phyloP scores from a whole-genome alignment of 2,888 invertebrate species.

The Ophion obscuratus region DNA sequence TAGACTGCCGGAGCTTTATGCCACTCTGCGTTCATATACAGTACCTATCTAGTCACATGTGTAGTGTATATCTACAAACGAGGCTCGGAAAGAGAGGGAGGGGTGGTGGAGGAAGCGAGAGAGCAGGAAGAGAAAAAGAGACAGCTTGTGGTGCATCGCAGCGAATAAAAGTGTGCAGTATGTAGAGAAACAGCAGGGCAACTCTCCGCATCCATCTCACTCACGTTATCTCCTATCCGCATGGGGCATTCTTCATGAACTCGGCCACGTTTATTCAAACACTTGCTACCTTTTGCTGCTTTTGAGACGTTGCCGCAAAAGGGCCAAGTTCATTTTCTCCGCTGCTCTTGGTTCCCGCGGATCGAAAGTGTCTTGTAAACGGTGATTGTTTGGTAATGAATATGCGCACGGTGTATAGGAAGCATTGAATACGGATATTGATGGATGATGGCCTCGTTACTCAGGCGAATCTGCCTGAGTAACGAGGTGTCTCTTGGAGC shows the following conservation, averaged over 20 bases:
- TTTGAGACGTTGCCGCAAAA: too few species aligned
- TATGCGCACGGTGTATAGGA: too few species aligned
- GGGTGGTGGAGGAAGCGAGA: neutral
- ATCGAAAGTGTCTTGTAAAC: too few species aligned
- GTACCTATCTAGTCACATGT: conserved; percentile 48
- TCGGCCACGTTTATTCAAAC: conserved; percentile 55
- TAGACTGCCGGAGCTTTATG: conserved; percentile 58
- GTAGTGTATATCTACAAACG: conserved; percentile 20
- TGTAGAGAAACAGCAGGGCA: conserved; percentile 48
- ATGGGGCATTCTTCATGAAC: conserved; percentile 61
- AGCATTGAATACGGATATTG: too few species aligned
- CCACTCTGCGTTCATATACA: conserved; percentile 39
- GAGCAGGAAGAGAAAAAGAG: conserved; percentile 20
- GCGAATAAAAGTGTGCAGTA: conserved; percentile 63
- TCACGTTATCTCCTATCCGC: conserved; percentile 49
- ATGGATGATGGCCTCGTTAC: too few species aligned
- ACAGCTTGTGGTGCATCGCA: conserved; percentile 57
- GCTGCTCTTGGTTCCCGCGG: too few species aligned
- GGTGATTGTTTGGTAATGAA: too few species aligned
- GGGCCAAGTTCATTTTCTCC: too few species aligned
- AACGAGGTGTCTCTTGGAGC: too few species aligned
- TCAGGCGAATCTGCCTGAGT: too few species aligned
- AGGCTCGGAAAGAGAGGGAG: conserved; percentile 1
- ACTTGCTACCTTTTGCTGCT: too few species aligned
- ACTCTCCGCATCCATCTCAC: conserved; percentile 42